phyloP scores from a whole-genome alignment of 2,888 invertebrate species.

The Drosophila recens region DNA sequence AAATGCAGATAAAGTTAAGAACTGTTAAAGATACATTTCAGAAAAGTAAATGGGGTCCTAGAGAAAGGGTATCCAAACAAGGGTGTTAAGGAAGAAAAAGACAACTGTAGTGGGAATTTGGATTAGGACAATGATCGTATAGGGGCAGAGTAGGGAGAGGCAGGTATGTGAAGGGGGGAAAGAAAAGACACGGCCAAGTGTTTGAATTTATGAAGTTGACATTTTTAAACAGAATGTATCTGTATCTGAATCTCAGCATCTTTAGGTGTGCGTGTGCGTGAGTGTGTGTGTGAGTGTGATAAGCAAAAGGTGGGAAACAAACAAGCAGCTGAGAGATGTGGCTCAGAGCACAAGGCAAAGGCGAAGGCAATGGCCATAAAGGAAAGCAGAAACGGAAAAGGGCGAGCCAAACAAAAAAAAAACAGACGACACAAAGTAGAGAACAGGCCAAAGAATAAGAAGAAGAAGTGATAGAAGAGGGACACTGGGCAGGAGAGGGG shows the following conservation, averaged over 20 bases:
- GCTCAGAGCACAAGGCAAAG: conserved; percentile 4
- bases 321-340: conserved; percentile 47
- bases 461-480: neutral
- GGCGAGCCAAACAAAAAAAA: conserved; percentile 35
- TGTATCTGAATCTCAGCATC: conserved; percentile 55
- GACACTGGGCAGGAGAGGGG: neutral
- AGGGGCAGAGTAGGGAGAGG: neutral
- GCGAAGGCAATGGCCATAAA: conserved; percentile 42
- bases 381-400: conserved; percentile 56
- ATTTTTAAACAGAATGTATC: conserved; percentile 36
- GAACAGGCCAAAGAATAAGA: neutral
- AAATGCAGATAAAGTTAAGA: neutral
- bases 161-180: too few species aligned
- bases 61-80: neutral
- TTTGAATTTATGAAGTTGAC: conserved; percentile 65
- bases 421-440: neutral
- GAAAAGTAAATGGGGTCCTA: neutral
- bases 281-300: conserved; percentile 28
- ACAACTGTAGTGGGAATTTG: conserved; percentile 46
- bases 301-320: conserved; percentile 63
- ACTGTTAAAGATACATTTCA: neutral
- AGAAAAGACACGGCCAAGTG: conserved; percentile 38
- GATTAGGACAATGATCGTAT: conserved; percentile 61
- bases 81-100: neutral
- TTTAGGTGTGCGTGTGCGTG: conserved; percentile 18